Base-by-base conservation (phyloP, 2,113 vertebrate genomes). In the Corythaeola cristata region DNA sequence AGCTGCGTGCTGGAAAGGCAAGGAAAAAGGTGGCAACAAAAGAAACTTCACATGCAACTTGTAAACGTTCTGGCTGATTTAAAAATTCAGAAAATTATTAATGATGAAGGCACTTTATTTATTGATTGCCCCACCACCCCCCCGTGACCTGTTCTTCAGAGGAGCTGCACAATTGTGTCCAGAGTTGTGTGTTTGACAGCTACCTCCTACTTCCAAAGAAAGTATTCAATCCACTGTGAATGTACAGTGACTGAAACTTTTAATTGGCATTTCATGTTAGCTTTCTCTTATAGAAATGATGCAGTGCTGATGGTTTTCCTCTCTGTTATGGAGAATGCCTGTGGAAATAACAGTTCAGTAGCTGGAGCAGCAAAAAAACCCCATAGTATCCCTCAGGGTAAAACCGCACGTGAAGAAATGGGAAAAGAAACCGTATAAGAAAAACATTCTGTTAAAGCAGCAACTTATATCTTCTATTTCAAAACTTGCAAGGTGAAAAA, bases 401-500 rank as follows among this genome's bases (percentile, higher is more conserved):
- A 68, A 49, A 49, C 52, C 50, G 47, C 71, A 82, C 16, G 5
- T 69, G 77, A 30, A 91, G 87, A 92, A 94, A 62, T 64, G 11
- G 69, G 69, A 62, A 86, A 96, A 84, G 41, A 93, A 92, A 89
- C 89, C 50, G 35, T 84, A 12, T 63, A 72, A 90, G 66, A 82
- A 93, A 96, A 92, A 35, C 60, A 84, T 58, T 93, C 66, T 5
- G 41, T 94, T 92, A 95, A 89, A 90, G 58, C 77, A 95, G 53
- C 30, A 86, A 44, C 79, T 93, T 89, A 26, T 8, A 53, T 80
- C 75, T 79, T 88, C 82, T 86, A 53, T 96, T 91, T 94, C 69
- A 88, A 91, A 95, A 91, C 62, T 71, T 79, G 77, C 77, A 95
- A 94, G 80, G 86, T 90, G 74, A 93, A 91, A 89, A 60, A 69